These are phyloP conservation scores for Metopolophium dirhodum DNA, from an alignment of 1,140 invertebrate species.

Conservation along the genomic window DNA sequence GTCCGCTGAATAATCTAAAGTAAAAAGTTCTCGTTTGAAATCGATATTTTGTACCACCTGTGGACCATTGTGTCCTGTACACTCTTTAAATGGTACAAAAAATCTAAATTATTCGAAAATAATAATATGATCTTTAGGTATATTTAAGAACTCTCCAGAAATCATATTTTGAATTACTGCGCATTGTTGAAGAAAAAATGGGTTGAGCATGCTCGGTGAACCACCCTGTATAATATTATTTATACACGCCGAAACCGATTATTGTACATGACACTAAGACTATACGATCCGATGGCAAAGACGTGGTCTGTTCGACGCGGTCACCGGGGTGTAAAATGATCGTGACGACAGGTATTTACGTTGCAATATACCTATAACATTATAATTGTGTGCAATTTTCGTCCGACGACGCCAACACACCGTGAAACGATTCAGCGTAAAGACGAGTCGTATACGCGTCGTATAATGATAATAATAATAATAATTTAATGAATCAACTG, in stretches of 20 bases:
- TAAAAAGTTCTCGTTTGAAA: neutral
- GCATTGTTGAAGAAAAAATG: neutral
- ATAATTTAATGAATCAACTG: conserved; percentile 6
- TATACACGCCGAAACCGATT: neutral
- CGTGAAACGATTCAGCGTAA: neutral
- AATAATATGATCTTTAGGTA: neutral
- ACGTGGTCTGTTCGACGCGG: neutral
- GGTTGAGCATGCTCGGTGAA: neutral
- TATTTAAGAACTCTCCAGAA: neutral
- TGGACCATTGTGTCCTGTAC: too few species aligned
- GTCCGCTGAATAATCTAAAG: neutral
- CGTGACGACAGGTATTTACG: neutral
- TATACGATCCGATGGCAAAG: neutral
- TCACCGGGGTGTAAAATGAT: conserved; percentile 39
- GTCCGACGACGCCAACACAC: neutral
- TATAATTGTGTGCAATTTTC: conserved; percentile 1
- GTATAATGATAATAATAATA: neutral
- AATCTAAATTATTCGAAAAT: too few species aligned
- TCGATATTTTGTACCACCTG: too few species aligned
- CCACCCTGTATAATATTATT: neutral
- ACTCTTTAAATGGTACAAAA: too few species aligned
- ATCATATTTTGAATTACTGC: neutral
- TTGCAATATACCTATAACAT: neutral
- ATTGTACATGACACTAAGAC: neutral
- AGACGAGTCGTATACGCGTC: neutral